A percentile compares a stretch with the other conserved stretches of the same genome.
Evolutionary conservation across 2,888 invertebrate genomes (phyloP).

Genomic region (Neoitamus cyanurus): DNA sequence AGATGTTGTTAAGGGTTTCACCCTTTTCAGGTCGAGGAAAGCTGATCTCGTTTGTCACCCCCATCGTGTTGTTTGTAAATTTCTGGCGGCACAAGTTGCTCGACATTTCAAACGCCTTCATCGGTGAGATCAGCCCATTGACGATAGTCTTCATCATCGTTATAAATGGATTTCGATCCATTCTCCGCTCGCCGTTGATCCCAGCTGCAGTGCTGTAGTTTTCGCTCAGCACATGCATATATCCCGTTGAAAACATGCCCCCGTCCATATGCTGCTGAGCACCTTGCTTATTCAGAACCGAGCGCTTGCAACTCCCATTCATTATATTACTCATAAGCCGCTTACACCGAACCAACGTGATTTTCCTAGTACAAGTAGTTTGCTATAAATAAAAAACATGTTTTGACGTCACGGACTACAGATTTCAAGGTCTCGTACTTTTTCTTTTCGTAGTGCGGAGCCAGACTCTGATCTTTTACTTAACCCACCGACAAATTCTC

Average conservation of each 20-base stretch:
- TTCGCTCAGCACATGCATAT: neutral
- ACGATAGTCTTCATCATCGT: slow-evolving; percentile 54
- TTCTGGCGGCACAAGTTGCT: slow-evolving; percentile 51
- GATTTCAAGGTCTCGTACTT: slow-evolving; percentile 22
- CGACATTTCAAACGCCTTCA: slow-evolving; percentile 53
- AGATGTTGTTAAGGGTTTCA: slow-evolving; percentile 29
- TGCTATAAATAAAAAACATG: slow-evolving; percentile 13
- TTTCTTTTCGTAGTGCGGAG: neutral
- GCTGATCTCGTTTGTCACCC: slow-evolving; percentile 48
- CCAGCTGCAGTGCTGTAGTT: neutral
- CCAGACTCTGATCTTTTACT: neutral
- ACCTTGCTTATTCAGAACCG: neutral
- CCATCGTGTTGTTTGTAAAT: slow-evolving; percentile 53
- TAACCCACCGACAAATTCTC: neutral
- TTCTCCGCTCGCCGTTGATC: neutral
- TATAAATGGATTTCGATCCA: slow-evolving; percentile 49
- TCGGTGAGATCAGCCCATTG: slow-evolving; percentile 53
- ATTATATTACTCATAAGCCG: slow-evolving; percentile 13
- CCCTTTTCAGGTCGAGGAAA: neutral
- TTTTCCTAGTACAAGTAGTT: neutral
- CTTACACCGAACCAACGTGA: neutral
- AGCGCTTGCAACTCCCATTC: neutral
- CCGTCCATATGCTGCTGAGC: neutral
- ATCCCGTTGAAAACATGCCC: neutral
- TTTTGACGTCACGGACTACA: slow-evolving; percentile 37